Base-by-base conservation (phyloP, 2,797 vertebrate genomes). In the Neomorphus geoffroyi region DNA sequence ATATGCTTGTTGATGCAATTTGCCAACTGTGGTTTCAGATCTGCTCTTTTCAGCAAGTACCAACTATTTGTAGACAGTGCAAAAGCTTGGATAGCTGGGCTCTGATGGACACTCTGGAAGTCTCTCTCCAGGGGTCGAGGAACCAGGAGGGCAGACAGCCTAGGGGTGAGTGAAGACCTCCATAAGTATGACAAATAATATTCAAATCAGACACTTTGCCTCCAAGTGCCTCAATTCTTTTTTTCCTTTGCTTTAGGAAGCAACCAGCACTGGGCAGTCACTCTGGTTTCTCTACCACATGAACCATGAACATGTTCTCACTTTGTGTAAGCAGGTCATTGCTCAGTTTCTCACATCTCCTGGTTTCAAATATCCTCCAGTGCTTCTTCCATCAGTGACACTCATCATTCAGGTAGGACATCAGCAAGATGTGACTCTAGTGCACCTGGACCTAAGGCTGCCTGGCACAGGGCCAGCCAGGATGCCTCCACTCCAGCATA, bases 1-100 rank as follows among this genome's bases (percentile, higher is more conserved):
- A 97, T 96, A 91, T 95, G 95, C 96, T 94, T 96, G 96, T 96
- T 96, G 96, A 71, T 93, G 94, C 94, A 88, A 91, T 96, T 96
- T 96, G 96, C 97, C 96, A 96, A 97, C 94, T 94, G 96, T 94
- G 94, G 94, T 92, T 96, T 84, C 86, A 82, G 91, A 94, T 96
- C 90, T 91, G 94, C 92, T 96, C 95, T 97, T 97, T 97, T 96
- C 96, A 96, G 95, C 93, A 92, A 22, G 65, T 62, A 88, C 64
- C 80, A 60, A 51, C 80, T 80, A 91, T 96, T 90, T 95, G 95
- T 94, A 92, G 96, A 93, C 33, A 14, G 87, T 61, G 93, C 86
- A 90, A 73, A 94, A 93, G 45, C 91, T 50, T 39, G 58, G 70
- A 28, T 27, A 13, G 48, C 58, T 0, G 1, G 1, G 21, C 33